Evolutionary conservation across 1,140 invertebrate genomes (phyloP).

Genomic region (Pygmarrhopalites habei): DNA sequence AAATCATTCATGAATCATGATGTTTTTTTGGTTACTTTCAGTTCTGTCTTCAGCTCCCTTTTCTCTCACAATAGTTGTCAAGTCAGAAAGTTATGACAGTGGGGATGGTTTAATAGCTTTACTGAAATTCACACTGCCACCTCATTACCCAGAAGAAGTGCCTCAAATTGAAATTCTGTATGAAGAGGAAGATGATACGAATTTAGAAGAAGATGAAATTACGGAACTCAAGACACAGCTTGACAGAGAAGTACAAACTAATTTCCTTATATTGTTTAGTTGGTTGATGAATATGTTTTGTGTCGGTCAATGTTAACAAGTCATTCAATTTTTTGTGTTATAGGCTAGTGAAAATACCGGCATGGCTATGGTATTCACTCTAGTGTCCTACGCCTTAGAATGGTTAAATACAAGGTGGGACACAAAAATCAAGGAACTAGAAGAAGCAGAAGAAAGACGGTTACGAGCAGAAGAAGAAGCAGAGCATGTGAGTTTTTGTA

Average conservation of each 20-base stretch:
- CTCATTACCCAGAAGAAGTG: constrained; percentile 80
- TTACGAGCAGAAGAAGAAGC: constrained; percentile 72
- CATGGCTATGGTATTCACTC: constrained; percentile 94
- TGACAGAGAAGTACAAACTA: constrained; percentile 59
- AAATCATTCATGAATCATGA: too few relatives aligned
- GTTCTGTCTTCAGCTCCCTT: constrained; percentile 62
- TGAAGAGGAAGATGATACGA: constrained; percentile 55
- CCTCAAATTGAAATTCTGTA: constrained; percentile 72
- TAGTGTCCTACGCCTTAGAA: constrained; percentile 86
- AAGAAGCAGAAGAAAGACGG: constrained; percentile 61
- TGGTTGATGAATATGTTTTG: constrained; percentile 6
- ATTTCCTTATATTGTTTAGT: too few relatives aligned
- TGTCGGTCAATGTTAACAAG: background rate
- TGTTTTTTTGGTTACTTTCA: constrained; percentile 45
- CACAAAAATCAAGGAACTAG: constrained; percentile 59
- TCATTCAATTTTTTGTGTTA: constrained; percentile 35
- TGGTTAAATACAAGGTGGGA: constrained; percentile 82
- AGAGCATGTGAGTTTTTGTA: constrained; percentile 59
- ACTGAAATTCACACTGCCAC: constrained; percentile 73
- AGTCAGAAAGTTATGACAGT: constrained; percentile 63
- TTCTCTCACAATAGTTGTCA: constrained; percentile 65
- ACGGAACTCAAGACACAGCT: constrained; percentile 61
- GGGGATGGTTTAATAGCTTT: constrained; percentile 59
- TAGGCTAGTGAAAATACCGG: constrained; percentile 82
- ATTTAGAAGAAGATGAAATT: constrained; percentile 43